Evolutionary conservation across 1,140 invertebrate species (phyloP).

Genomic region (Ladona fulva): DNA sequence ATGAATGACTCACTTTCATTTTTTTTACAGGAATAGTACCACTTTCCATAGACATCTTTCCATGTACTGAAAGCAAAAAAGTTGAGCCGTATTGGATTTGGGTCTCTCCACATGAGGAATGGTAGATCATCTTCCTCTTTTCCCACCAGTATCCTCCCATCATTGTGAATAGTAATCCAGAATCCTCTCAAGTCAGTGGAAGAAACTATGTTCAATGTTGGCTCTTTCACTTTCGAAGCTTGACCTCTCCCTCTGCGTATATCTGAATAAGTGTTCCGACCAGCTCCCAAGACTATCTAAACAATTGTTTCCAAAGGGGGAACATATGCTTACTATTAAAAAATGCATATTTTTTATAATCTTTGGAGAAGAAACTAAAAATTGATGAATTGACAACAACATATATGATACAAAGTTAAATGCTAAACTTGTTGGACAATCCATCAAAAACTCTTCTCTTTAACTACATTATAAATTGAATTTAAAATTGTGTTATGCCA

Average conservation of each 20-base stretch:
- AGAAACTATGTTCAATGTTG: constrained; percentile 41
- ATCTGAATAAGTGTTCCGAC: constrained; percentile 48
- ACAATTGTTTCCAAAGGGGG: not conserved
- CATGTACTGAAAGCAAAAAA: constrained; percentile 50
- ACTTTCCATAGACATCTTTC: constrained; percentile 46
- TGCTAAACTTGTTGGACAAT: too few relatives aligned
- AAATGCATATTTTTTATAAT: not conserved
- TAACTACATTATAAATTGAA: too few relatives aligned
- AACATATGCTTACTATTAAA: not conserved
- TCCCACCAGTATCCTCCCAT: constrained; percentile 45
- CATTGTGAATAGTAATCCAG: constrained; percentile 39
- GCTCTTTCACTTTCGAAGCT: constrained; percentile 35
- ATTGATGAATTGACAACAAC: too few relatives aligned
- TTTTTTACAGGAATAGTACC: constrained; percentile 43
- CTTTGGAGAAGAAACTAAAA: too few relatives aligned
- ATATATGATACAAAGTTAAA: too few relatives aligned
- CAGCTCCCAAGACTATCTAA: constrained; percentile 50
- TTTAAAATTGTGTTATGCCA: too few relatives aligned
- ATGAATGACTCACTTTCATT: not conserved
- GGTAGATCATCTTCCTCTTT: constrained; percentile 42
- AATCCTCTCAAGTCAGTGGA: constrained; percentile 42
- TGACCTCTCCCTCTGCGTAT: constrained; percentile 42
- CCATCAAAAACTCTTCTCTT: too few relatives aligned
- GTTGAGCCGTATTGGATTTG: constrained; percentile 40
- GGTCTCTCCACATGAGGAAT: constrained; percentile 43